Evolutionary conservation across 92 coral and sea anemone species (phyloP).

Genomic region (Paragorgia papillata): DNA sequence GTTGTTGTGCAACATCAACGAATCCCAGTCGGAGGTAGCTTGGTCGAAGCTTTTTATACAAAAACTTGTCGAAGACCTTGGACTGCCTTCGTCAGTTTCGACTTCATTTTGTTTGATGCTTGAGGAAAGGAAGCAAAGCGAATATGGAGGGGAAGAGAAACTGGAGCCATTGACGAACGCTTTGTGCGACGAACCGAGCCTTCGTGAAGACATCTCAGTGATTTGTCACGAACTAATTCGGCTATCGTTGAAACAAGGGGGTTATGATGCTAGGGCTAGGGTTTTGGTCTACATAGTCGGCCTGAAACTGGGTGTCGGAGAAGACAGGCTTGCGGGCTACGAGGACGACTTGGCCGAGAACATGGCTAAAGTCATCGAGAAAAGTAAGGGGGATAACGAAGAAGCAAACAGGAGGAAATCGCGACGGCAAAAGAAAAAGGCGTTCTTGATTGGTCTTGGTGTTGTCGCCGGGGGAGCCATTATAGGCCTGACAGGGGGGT

Average conservation of each 20-base stretch:
- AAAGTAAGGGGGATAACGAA: constrained; percentile 4
- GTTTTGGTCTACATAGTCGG: constrained; percentile 61
- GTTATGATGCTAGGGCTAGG: constrained; percentile 71
- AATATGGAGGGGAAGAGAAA: constrained; percentile 5
- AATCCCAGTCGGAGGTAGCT: not conserved
- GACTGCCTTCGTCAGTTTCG: constrained; percentile 25
- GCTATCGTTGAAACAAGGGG: constrained; percentile 42
- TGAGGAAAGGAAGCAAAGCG: not conserved
- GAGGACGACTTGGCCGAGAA: constrained; percentile 58
- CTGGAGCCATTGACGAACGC: constrained; percentile 6
- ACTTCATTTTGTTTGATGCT: constrained; percentile 33
- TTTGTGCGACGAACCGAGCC: constrained; percentile 14
- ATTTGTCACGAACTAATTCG: constrained; percentile 17
- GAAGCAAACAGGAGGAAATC: constrained; percentile 44
- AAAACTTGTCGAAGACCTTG: constrained; percentile 28
- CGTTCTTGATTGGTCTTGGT: constrained; percentile 76
- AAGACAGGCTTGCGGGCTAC: constrained; percentile 38
- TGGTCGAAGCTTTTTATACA: constrained; percentile 26
- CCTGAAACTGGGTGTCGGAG: constrained; percentile 44
- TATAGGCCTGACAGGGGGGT: constrained; percentile 79
- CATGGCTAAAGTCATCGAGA: constrained; percentile 3
- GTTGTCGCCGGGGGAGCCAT: constrained; percentile 75
- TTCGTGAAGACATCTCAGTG: not conserved
- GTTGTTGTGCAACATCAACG: constrained; percentile 24
- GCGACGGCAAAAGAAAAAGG: constrained; percentile 46